These are phyloP conservation scores for Coendou prehensilis DNA, from an alignment of 2,797 vertebrate genomes.

Conservation along the genomic window DNA sequence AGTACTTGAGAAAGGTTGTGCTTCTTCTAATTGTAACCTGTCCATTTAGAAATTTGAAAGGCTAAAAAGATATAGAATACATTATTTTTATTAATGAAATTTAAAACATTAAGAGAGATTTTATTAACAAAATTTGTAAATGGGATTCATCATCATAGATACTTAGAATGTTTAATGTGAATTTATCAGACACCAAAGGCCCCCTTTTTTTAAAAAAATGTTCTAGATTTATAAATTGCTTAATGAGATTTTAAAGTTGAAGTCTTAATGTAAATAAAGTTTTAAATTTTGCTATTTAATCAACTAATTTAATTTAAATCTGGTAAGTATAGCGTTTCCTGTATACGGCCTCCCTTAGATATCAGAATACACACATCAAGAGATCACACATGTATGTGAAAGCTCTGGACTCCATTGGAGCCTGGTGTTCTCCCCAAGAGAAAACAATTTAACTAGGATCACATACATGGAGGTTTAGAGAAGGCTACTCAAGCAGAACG, in stretches of 20 bases:
- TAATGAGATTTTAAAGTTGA: slow-evolving; percentile 41
- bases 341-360: neutral
- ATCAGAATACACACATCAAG: neutral
- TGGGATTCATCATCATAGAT: neutral
- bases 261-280: slow-evolving; percentile 1
- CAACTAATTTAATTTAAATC: slow-evolving; percentile 50
- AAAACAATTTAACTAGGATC: slow-evolving; percentile 47
- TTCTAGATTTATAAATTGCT: neutral
- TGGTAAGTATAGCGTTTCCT: neutral
- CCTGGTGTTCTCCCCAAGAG: neutral
- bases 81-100: slow-evolving; percentile 37
- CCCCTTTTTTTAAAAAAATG: neutral
- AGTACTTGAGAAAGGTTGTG: slow-evolving; percentile 25
- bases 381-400: neutral
- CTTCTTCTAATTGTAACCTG: slow-evolving; percentile 8
- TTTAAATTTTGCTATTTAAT: slow-evolving; percentile 34
- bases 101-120: slow-evolving; percentile 31
- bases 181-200: neutral
- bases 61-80: neutral
- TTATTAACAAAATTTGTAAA: slow-evolving; percentile 38
- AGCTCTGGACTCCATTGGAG: neutral
- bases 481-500: neutral
- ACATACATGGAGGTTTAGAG: neutral
- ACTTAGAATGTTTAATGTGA: neutral
- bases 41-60: neutral